phyloP scores from a whole-genome alignment of 2,888 invertebrate genomes.

The Chymomyza caudatula region DNA sequence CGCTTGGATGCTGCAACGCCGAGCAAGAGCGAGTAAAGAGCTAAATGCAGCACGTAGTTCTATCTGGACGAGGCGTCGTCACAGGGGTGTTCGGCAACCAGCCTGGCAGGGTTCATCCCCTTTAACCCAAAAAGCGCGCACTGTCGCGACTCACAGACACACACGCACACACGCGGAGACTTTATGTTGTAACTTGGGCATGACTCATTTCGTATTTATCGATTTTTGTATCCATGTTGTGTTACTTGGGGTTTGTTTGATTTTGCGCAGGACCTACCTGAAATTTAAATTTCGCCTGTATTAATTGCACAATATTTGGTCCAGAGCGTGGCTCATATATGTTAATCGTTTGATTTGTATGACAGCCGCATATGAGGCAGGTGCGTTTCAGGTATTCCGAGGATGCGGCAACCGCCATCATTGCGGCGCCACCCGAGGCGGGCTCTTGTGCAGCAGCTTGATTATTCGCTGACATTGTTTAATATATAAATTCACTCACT shows the following conservation, averaged over 20 bases:
- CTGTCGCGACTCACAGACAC: conserved; percentile 19
- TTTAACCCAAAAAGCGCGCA: conserved; percentile 35
- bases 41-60: not conserved
- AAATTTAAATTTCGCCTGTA: conserved; percentile 78
- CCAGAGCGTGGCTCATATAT: conserved; percentile 78
- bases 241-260: not conserved
- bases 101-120: conserved; percentile 52
- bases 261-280: conserved; percentile 67
- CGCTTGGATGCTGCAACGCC: conserved; percentile 43
- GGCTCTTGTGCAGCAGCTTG: conserved; percentile 57
- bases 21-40: not conserved
- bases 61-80: no score
- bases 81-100: not conserved
- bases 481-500: not conserved
- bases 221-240: conserved; percentile 50
- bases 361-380: conserved; percentile 78
- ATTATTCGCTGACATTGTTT: conserved; percentile 58
- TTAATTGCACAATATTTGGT: conserved; percentile 77
- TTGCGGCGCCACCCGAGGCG: conserved; percentile 30
- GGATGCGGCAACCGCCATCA: conserved; percentile 25
- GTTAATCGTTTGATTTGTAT: conserved; percentile 77
- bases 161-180: conserved; percentile 3
- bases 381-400: conserved; percentile 77
- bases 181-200: conserved; percentile 40
- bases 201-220: conserved; percentile 66